Base-by-base conservation (phyloP, 2,113 vertebrate genomes). In the Rostratula benghalensis region DNA sequence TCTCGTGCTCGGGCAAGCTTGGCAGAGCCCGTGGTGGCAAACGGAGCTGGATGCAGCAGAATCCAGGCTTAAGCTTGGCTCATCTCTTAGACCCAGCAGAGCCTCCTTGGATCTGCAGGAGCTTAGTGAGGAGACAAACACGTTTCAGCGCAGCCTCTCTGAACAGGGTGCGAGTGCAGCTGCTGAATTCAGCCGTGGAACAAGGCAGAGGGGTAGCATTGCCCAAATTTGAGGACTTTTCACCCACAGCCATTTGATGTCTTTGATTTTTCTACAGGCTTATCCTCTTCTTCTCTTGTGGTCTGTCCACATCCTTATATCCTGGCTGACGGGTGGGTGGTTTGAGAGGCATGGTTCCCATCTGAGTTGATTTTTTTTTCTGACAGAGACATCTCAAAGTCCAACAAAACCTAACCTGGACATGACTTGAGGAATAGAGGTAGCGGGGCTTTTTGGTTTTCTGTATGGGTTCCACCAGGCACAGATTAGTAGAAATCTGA, bases 31-130 rank as follows among this genome's bases (percentile, higher is more conserved):
- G 0, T 10, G 6, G 17, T 48, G 80, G 77, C 74, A 76, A 90
- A 74, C 4, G 54, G 75, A 88, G 77, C 63, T 95, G 91, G 82
- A 74, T 25, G 39, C 43, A 33, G 3, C 46, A 81, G 60, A 78
- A 64, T 23, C 80, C 95, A 87, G 86, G 30, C 83, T 89, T n/a
- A 35, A 78, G 71, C 92, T 54, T 83, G 86, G 88, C 94, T 94
- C 89, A 54, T 69, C 15, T 17, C 69, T 92, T 27, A 22, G 88
- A 75, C 83, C 78, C 84, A 77, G 93, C 87, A 91, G 82, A 94
- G 70, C 85, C 83, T 94, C 60, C 83, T 75, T 6, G 20, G 73
- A 27, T 31, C 51, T 64, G 71, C 78, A 56, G 90, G 57, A 94
- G 87, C 83, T 91, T 5, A 77, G 83, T 74, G 19, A 86, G 94